phyloP scores from a whole-genome alignment of 2,888 invertebrate genomes.

The Acanthosepion pharaonis region DNA sequence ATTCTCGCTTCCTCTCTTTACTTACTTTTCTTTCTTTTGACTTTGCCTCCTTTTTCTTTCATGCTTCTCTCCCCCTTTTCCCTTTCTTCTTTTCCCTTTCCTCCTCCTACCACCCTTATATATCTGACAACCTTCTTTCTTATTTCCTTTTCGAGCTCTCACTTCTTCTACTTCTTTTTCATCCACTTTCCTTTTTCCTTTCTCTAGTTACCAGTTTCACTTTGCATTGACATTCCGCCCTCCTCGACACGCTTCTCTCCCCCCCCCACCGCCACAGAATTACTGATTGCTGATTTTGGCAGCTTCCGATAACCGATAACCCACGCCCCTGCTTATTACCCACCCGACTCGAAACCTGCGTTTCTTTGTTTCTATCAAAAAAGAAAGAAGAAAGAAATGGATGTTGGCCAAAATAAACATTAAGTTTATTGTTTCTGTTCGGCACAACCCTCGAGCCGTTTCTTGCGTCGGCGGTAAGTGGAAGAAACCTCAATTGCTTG shows the following conservation, averaged over 20 bases:
- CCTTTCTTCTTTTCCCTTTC: no score
- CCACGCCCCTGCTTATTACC: not conserved
- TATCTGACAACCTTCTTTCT: no score
- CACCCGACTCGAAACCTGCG: not conserved
- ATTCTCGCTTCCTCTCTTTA: not conserved
- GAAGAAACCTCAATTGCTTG: not conserved
- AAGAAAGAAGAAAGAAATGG: not conserved
- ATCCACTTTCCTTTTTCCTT: not conserved
- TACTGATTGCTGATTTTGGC: not conserved
- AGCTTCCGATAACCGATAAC: not conserved
- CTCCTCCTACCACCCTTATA: no score
- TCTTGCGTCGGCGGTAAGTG: not conserved
- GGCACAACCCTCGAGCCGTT: not conserved
- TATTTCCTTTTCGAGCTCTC: no score
- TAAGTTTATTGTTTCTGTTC: not conserved
- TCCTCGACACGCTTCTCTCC: rapidly evolving
- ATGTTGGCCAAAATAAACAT: not conserved
- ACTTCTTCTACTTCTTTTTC: not conserved
- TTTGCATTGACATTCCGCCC: not conserved
- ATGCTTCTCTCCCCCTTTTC: not conserved
- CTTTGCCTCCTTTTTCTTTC: not conserved
- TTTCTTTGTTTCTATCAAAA: not conserved
- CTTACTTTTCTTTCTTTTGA: not conserved
- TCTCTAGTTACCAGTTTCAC: no score
- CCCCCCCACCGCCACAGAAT: not conserved